Percentiles rank a stretch among this genome's conserved stretches.
Conservation (phyloP, 37 sponge, comb jelly and placozoan species). For the Tethya wilhelma region DNA sequence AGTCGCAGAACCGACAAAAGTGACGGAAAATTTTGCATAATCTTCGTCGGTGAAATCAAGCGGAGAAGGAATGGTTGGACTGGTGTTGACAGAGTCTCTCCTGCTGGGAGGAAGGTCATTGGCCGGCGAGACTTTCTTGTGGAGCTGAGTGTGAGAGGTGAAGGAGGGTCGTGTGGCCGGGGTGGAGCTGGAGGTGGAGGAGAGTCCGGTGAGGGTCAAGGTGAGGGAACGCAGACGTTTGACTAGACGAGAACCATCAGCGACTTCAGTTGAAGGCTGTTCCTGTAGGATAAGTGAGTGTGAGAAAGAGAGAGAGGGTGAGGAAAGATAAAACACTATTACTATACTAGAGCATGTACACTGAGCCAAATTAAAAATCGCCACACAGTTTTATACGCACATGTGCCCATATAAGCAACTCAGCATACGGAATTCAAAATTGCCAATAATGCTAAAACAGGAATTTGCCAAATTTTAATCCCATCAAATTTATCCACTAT, state of each 20-base stretch:
- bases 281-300: no score
- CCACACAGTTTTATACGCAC: no score
- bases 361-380: no score
- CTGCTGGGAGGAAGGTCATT: not conserved
- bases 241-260: not conserved
- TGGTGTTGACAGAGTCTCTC: not conserved
- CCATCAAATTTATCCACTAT: no score
- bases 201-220: slow-evolving; percentile 23
- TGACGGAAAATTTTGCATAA: slow-evolving; percentile 52
- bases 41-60: slow-evolving; percentile 53
- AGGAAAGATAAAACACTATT: no score
- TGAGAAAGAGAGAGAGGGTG: no score
- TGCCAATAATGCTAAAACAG: no score
- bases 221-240: slow-evolving; percentile 13
- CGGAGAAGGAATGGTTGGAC: slow-evolving; percentile 4
- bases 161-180: slow-evolving; percentile 15
- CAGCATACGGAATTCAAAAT: no score
- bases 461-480: no score
- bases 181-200: slow-evolving; percentile 51
- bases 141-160: slow-evolving; percentile 20
- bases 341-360: no score
- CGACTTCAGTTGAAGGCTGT: slow-evolving; percentile 1
- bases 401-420: no score
- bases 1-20: slow-evolving; percentile 59
- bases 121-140: not conserved